phyloP scores from a whole-genome alignment of 2,797 vertebrate species.

The Lacerta bilineata region DNA sequence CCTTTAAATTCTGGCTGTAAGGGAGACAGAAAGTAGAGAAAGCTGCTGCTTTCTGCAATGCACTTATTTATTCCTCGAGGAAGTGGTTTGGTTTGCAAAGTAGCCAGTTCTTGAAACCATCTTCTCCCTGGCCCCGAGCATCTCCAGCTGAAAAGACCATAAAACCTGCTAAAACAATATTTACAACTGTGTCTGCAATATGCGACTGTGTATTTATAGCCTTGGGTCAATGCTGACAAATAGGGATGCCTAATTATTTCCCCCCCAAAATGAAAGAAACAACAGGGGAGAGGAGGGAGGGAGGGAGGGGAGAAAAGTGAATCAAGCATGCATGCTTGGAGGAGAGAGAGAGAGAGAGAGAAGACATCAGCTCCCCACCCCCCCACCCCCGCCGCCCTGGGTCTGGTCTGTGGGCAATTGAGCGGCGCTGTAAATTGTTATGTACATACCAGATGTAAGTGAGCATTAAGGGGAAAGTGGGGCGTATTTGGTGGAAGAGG shows the following conservation, averaged over 20 bases:
- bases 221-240: constrained; percentile 75
- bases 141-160: constrained; percentile 65
- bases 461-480: constrained; percentile 13
- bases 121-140: constrained; percentile 51
- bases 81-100: constrained; percentile 61
- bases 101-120: constrained; percentile 62
- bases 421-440: constrained; percentile 6
- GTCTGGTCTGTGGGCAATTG: constrained; percentile 23
- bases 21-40: constrained; percentile 53
- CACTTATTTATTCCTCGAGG: constrained; percentile 37
- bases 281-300: not conserved
- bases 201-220: constrained; percentile 63
- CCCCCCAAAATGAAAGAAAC: constrained; percentile 3
- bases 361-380: not conserved
- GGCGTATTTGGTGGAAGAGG: constrained; percentile 37
- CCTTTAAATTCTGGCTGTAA: constrained; percentile 20
- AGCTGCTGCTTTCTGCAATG: constrained; percentile 34
- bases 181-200: constrained; percentile 64
- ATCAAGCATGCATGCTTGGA: not conserved
- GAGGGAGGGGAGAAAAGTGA: not conserved
- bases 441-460: constrained; percentile 33
- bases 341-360: constrained; percentile 3
- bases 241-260: constrained; percentile 65
- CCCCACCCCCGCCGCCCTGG: not conserved
- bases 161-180: constrained; percentile 75